Conservation (phyloP, 2,888 invertebrate genomes). For the Lasioglossum leucozonium region DNA sequence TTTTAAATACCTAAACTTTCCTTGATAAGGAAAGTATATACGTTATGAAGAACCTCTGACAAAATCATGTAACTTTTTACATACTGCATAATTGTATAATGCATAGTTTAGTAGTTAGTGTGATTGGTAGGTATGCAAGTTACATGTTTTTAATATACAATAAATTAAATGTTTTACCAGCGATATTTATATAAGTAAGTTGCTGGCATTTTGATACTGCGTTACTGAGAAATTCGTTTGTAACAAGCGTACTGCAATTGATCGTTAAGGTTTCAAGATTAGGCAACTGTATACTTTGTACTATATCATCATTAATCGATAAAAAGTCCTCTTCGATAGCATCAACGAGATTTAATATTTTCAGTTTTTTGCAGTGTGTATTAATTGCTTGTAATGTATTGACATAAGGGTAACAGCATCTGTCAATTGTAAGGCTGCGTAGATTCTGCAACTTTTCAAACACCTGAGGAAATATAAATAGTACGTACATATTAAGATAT, state of each 20-base stretch:
- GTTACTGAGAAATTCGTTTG: conserved; percentile 85
- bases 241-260: conserved; percentile 85
- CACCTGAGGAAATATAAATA: conserved; percentile 64
- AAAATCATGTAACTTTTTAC: neutral
- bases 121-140: neutral
- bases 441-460: conserved; percentile 72
- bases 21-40: neutral
- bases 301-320: conserved; percentile 67
- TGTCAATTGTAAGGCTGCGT: conserved; percentile 70
- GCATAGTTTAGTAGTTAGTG: neutral
- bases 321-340: neutral
- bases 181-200: conserved; percentile 74
- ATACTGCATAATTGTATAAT: neutral
- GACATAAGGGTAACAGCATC: conserved; percentile 71
- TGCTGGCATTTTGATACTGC: conserved; percentile 82
- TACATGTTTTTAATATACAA: neutral
- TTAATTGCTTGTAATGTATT: conserved; percentile 73
- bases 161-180: conserved; percentile 59
- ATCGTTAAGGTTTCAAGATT: conserved; percentile 85
- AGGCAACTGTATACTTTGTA: conserved; percentile 83
- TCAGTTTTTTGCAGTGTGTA: conserved; percentile 69
- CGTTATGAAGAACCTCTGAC: neutral
- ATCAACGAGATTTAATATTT: conserved; percentile 52
- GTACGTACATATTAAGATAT: neutral
- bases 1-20: neutral